phyloP scores from a whole-genome alignment of 2,113 vertebrate genomes.

The Pelobates fuscus region DNA sequence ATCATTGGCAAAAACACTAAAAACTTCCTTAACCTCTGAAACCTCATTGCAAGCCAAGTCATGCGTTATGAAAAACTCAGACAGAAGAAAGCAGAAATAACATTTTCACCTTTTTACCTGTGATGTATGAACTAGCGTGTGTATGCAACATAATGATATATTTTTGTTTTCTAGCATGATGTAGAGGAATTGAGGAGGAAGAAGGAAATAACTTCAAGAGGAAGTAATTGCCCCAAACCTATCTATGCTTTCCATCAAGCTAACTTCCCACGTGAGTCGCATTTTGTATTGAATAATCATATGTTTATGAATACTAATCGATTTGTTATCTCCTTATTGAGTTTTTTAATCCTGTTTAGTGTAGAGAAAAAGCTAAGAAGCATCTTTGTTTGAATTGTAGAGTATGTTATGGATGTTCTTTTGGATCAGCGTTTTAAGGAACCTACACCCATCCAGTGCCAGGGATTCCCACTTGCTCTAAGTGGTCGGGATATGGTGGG shows the following conservation, averaged over 20 bases:
- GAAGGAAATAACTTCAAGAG: constrained; percentile 92
- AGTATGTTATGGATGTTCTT: constrained; percentile 93
- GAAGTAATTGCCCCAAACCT: constrained; percentile 86
- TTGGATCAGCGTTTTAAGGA: constrained; percentile 93
- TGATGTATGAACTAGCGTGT: no score
- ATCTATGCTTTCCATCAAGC: constrained; percentile 89
- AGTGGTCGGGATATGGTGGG: constrained; percentile 98
- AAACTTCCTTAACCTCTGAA: no score
- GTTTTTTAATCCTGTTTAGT: no score
- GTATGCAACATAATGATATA: constrained; percentile 5
- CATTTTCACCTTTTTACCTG: no score
- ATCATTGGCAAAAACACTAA: no score
- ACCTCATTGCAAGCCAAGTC: no score
- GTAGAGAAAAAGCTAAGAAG: no score
- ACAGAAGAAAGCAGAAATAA: no score
- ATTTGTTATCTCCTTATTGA: no score
- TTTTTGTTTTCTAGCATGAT: constrained; percentile 74
- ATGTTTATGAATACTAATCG: no score
- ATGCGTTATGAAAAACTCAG: no score
- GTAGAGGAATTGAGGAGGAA: constrained; percentile 86
- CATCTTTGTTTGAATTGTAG: constrained; percentile 70
- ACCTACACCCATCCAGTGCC: constrained; percentile 94
- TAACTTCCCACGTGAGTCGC: constrained; percentile 90
- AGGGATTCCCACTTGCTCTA: constrained; percentile 91
- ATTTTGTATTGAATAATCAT: neutral